These are phyloP conservation scores for Nasonia oneida DNA, from an alignment of 2,888 invertebrate species.

Conservation along the genomic window DNA sequence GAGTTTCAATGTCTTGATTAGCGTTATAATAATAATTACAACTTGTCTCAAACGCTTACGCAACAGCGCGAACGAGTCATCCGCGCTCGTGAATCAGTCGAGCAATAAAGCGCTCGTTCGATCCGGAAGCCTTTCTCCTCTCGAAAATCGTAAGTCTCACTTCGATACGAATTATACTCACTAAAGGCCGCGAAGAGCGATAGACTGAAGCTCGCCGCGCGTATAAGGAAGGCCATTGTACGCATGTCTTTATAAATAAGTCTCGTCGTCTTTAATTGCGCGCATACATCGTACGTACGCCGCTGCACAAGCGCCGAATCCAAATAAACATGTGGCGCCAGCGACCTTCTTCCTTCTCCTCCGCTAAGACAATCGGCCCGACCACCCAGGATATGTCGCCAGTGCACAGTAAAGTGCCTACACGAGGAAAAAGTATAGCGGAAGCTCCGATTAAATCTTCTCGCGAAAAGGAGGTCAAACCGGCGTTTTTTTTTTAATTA, in stretches of 20 bases:
- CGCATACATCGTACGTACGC: slow-evolving; percentile 27
- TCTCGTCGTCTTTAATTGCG: slow-evolving; percentile 52
- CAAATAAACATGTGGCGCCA: slow-evolving; percentile 13
- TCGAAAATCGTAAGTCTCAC: not conserved
- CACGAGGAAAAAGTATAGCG: not conserved
- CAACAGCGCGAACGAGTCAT: too few species aligned
- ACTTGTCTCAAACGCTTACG: too few species aligned
- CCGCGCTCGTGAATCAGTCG: too few species aligned
- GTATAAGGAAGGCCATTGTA: slow-evolving; percentile 24
- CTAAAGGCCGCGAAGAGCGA: slow-evolving; percentile 4
- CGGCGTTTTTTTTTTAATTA: not conserved
- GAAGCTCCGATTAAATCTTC: not conserved
- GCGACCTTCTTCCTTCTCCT: not conserved
- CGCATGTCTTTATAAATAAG: slow-evolving; percentile 41
- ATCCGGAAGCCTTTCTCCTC: not conserved
- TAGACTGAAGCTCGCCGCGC: not conserved
- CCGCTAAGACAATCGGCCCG: slow-evolving; percentile 13
- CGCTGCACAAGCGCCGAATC: not conserved
- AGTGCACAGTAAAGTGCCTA: not conserved
- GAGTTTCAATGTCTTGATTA: not conserved
- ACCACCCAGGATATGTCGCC: slow-evolving; percentile 43
- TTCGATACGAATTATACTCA: slow-evolving; percentile 11
- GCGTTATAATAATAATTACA: too few species aligned
- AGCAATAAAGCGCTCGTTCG: not conserved
- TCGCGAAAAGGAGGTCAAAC: not conserved